These are phyloP conservation scores for Ophioninae sp. DNA, from an alignment of 2,888 invertebrate species.

Conservation along the genomic window DNA sequence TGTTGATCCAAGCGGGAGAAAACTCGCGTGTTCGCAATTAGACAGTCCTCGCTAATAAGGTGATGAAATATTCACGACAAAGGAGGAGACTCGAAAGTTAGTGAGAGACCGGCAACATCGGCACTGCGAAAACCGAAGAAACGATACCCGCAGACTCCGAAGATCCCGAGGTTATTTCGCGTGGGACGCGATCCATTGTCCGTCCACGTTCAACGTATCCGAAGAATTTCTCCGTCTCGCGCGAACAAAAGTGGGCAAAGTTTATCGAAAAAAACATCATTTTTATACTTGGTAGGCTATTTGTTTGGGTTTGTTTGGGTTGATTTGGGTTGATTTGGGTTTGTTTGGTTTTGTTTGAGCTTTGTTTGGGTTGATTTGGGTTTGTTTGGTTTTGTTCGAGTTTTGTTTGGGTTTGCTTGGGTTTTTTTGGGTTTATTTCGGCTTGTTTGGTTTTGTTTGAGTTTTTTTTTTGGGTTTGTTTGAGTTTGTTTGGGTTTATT, in stretches of 20 bases:
- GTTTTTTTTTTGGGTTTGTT: no score
- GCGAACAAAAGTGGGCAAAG: slow-evolving; percentile 1
- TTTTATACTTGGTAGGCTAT: background rate
- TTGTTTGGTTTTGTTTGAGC: no score
- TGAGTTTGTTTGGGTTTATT: no score
- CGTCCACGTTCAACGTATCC: slow-evolving; percentile 53
- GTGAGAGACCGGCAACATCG: slow-evolving; percentile 1
- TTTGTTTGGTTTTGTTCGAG: no score
- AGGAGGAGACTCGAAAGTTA: slow-evolving; percentile 35
- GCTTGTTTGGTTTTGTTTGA: no score
- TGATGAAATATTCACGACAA: slow-evolving; percentile 73
- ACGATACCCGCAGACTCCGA: slow-evolving; percentile 32
- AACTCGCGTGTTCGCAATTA: slow-evolving; percentile 74
- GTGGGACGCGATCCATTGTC: slow-evolving; percentile 57
- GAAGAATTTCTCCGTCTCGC: slow-evolving; percentile 52
- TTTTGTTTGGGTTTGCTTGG: no score
- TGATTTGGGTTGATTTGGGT: no score
- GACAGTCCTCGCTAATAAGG: slow-evolving; percentile 75
- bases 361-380: no score
- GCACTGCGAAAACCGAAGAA: background rate
- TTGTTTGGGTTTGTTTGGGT: no score
- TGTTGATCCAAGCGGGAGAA: slow-evolving; percentile 41
- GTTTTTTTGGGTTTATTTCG: no score
- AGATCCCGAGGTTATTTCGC: slow-evolving; percentile 46
- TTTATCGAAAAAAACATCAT: background rate